These are phyloP conservation scores for Antheraea pernyi DNA, from an alignment of 1,140 invertebrate genomes.

Conservation along the genomic window DNA sequence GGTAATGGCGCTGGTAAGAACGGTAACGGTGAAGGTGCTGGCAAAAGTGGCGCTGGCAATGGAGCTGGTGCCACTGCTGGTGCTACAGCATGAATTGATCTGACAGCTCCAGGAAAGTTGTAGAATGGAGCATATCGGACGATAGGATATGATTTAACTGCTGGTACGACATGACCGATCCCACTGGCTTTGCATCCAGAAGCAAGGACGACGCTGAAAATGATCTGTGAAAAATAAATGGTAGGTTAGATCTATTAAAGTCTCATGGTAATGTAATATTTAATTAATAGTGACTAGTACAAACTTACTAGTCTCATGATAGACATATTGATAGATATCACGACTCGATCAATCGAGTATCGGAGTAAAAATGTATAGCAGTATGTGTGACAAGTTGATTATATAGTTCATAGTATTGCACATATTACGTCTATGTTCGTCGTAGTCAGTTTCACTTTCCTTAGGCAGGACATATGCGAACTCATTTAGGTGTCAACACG, in stretches of 20 bases:
- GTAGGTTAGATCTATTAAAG: neutral
- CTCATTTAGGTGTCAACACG: conserved; percentile 60
- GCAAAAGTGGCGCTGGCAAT: conserved; percentile 29
- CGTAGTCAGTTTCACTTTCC: conserved; percentile 69
- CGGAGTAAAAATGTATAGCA: conserved; percentile 57
- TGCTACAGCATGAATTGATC: conserved; percentile 64
- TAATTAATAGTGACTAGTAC: neutral
- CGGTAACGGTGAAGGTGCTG: conserved; percentile 32
- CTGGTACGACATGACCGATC: conserved; percentile 50
- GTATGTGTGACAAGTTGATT: conserved; percentile 56
- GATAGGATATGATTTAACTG: conserved; percentile 54
- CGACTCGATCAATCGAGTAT: conserved; percentile 59
- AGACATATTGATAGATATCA: conserved; percentile 52
- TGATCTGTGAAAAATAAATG: conserved; percentile 49
- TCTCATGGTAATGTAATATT: neutral
- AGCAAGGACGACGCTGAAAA: conserved; percentile 48
- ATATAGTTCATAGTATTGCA: conserved; percentile 77
- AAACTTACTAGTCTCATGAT: conserved; percentile 65
- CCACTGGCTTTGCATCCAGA: conserved; percentile 67
- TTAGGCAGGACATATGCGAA: conserved; percentile 65
- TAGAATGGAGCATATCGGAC: conserved; percentile 72
- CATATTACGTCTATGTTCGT: conserved; percentile 64
- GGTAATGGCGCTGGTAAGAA: conserved; percentile 35
- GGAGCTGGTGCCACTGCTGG: conserved; percentile 38
- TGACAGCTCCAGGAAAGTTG: conserved; percentile 60